A percentile compares a stretch with the other conserved stretches of the same genome.
Conservation (phyloP, 2,113 vertebrate species). For the Saccopteryx leptura region DNA sequence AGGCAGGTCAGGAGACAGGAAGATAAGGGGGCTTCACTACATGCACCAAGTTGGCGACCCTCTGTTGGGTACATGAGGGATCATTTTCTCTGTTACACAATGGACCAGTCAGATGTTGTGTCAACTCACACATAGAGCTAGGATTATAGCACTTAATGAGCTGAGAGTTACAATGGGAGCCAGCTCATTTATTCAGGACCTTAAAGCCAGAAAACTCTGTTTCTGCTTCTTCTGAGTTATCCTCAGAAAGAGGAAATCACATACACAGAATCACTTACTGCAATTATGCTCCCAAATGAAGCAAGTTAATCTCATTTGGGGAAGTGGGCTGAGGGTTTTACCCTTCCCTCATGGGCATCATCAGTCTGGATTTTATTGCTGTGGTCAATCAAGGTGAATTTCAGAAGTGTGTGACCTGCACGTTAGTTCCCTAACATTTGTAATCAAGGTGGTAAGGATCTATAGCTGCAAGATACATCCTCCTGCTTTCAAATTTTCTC, state of each 20-base stretch:
- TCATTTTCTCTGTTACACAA: background rate
- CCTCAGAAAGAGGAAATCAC: background rate
- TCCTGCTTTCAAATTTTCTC: background rate
- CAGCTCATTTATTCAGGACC: background rate
- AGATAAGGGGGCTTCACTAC: background rate
- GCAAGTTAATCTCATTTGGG: background rate
- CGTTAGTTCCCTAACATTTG: background rate
- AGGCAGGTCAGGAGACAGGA: background rate
- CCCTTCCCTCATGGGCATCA: background rate
- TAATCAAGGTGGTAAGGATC: background rate
- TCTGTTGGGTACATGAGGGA: background rate
- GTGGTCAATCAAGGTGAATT: background rate
- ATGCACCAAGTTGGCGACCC: background rate
- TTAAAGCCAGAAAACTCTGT: background rate
- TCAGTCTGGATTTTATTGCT: background rate
- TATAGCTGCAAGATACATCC: background rate
- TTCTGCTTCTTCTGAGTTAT: conserved; percentile 29
- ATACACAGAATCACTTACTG: background rate
- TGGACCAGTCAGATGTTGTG: background rate
- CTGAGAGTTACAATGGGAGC: background rate
- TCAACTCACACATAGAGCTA: background rate
- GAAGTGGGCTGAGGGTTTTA: background rate
- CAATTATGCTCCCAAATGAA: background rate
- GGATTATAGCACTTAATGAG: background rate
- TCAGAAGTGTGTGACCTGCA: background rate